Evolutionary conservation across 2,113 vertebrate species (phyloP).

Genomic region (Excalfactoria chinensis): DNA sequence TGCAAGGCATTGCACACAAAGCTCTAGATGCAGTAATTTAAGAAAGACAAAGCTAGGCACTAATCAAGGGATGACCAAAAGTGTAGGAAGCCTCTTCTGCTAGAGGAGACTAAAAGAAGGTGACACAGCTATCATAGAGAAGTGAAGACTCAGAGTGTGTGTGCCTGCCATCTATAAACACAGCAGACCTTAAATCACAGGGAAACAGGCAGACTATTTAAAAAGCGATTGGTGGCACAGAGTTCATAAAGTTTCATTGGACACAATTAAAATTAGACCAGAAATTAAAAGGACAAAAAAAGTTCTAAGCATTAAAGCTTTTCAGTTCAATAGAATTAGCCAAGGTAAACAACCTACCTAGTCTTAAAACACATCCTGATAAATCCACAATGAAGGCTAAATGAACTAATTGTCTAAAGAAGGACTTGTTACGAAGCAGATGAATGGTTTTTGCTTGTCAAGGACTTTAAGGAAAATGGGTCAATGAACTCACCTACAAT

Average conservation of each 20-base stretch:
- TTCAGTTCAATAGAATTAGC: not conserved
- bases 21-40: not conserved
- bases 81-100: not conserved
- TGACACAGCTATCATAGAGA: rapidly evolving
- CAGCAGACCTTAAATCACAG: not conserved
- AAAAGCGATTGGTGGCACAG: not conserved
- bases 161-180: not conserved
- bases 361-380: not conserved
- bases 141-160: not conserved
- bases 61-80: not conserved
- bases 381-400: not conserved
- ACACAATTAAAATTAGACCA: not conserved
- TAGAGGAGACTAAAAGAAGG: not conserved
- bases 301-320: not conserved
- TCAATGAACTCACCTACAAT: not conserved
- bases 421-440: not conserved
- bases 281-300: not conserved
- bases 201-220: not conserved
- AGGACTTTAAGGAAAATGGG: not conserved
- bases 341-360: not conserved
- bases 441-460: not conserved
- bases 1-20: not conserved
- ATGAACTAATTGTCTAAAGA: not conserved
- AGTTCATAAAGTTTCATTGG: not conserved
- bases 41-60: not conserved